phyloP scores from a whole-genome alignment of 2,888 invertebrate species.

The Cerceris ruficornis region DNA sequence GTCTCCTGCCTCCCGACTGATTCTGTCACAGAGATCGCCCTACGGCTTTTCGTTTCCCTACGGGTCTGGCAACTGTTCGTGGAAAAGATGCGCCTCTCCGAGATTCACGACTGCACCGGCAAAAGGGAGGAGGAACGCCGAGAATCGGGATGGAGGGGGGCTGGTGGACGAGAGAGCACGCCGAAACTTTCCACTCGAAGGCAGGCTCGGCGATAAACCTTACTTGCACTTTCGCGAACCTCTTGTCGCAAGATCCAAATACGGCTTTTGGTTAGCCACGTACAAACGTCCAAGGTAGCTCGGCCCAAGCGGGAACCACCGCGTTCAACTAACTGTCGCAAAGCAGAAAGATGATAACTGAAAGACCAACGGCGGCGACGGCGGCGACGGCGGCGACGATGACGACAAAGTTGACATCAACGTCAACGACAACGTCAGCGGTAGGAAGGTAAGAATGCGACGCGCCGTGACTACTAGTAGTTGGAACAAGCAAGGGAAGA shows the following conservation, averaged over 20 bases:
- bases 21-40: no score
- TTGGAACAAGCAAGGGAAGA: no score
- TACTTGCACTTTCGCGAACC: constrained; percentile 51
- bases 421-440: no score
- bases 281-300: constrained; percentile 35
- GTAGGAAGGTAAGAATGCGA: no score
- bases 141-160: constrained; percentile 8
- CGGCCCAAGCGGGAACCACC: not conserved
- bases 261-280: constrained; percentile 41
- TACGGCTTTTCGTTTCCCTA: no score
- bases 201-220: constrained; percentile 20
- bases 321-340: not conserved
- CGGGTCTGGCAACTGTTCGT: no score
- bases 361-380: no score
- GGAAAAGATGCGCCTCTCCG: not conserved
- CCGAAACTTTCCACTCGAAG: not conserved
- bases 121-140: not conserved
- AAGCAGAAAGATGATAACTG: no score
- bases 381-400: no score
- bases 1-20: no score
- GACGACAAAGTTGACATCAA: no score
- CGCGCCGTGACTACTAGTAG: no score
- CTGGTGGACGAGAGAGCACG: constrained; percentile 24
- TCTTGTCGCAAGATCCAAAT: constrained; percentile 49
- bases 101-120: not conserved